Conservation (phyloP, 2,113 vertebrate species). For the Xenopus laevis region DNA sequence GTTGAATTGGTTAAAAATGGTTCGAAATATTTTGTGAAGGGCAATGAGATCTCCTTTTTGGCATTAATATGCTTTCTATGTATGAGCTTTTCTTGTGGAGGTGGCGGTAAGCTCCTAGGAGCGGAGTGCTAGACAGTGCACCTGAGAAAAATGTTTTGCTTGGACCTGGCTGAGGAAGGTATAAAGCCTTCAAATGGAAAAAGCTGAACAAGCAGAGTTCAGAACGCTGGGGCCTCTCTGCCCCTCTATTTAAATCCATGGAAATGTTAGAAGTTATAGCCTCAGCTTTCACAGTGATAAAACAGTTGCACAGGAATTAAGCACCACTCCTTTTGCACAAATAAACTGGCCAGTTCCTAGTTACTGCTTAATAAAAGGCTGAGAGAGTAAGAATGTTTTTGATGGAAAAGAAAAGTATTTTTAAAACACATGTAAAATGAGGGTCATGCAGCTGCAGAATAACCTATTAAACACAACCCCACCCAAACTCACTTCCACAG, state of each 20-base stretch:
- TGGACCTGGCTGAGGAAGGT: neutral
- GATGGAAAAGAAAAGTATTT: constrained; percentile 33
- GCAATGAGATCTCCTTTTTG: neutral
- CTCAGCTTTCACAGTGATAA: neutral
- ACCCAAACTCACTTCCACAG: neutral
- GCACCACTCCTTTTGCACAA: constrained; percentile 20
- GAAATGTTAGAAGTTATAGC: too few relatives aligned
- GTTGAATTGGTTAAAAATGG: too few relatives aligned
- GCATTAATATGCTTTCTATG: neutral
- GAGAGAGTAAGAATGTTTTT: constrained; percentile 28
- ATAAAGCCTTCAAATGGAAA: neutral
- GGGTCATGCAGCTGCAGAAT: constrained; percentile 26
- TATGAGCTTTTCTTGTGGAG: neutral
- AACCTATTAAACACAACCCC: constrained; percentile 16
- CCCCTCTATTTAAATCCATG: neutral
- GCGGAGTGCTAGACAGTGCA: neutral
- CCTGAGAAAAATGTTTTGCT: constrained; percentile 10
- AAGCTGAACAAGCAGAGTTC: constrained; percentile 1
- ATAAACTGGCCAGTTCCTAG: neutral
- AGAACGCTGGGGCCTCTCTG: neutral
- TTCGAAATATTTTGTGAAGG: neutral
- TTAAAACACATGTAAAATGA: constrained; percentile 14
- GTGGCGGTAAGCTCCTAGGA: neutral
- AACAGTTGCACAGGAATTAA: neutral
- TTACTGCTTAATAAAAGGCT: neutral